Conservation (phyloP, 2,113 vertebrate genomes). For the Grammatotria lemairii region DNA sequence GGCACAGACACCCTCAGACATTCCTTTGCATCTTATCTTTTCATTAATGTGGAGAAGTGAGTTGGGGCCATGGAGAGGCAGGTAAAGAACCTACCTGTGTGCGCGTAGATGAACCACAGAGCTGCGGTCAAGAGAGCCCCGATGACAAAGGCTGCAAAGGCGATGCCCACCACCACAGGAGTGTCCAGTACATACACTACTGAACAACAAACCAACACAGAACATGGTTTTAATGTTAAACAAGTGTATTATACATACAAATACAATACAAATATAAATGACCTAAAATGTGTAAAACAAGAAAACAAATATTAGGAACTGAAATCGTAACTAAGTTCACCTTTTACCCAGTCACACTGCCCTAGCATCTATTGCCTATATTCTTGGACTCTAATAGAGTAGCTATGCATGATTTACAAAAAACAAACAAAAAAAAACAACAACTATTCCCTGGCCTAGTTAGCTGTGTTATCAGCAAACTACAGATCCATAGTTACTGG, state of each 20-base stretch:
- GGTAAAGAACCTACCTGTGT: conserved; percentile 79
- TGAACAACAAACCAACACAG: conserved; percentile 20
- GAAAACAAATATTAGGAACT: neutral
- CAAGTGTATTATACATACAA: neutral
- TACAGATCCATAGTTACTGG: neutral
- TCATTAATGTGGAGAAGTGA: conserved; percentile 11
- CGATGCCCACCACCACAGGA: conserved; percentile 89
- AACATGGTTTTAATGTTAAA: neutral
- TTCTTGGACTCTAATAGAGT: neutral
- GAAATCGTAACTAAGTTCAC: neutral
- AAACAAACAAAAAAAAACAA: neutral
- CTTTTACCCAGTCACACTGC: neutral
- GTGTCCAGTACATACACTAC: conserved; percentile 83
- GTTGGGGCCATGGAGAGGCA: neutral
- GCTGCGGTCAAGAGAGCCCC: conserved; percentile 90
- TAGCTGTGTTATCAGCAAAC: neutral
- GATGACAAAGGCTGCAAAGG: conserved; percentile 90
- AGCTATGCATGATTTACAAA: neutral
- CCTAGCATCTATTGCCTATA: neutral
- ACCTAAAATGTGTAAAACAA: neutral
- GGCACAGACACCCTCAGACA: conserved; percentile 17
- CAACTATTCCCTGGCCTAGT: neutral
- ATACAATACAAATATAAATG: neutral
- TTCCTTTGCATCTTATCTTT: conserved; percentile 46
- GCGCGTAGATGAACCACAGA: conserved; percentile 95